These are phyloP conservation scores for Caretta caretta DNA, from an alignment of 2,113 vertebrate genomes.

Conservation along the genomic window DNA sequence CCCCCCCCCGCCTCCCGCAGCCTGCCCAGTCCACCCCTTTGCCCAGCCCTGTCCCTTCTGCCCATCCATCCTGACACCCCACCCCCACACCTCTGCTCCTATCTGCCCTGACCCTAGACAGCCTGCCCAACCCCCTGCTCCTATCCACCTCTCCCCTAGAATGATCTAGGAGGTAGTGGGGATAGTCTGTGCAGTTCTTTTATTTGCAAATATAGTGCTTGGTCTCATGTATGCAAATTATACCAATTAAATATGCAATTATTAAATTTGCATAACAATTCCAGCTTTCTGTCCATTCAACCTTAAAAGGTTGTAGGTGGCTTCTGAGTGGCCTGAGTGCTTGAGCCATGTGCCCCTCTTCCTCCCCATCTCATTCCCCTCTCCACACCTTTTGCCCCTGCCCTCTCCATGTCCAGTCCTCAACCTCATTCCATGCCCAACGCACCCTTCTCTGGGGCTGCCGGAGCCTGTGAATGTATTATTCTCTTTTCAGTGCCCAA, in stretches of 20 bases:
- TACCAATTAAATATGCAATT: not conserved
- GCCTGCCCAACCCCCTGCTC: too few species aligned
- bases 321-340: not conserved
- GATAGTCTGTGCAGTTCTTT: not conserved
- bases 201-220: not conserved
- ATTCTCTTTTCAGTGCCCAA: not conserved
- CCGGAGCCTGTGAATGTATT: not conserved
- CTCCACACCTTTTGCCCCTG: not conserved
- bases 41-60: too few species aligned
- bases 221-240: not conserved
- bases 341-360: not conserved
- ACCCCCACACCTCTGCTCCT: too few species aligned
- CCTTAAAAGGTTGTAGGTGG: not conserved
- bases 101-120: too few species aligned
- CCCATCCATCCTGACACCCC: too few species aligned
- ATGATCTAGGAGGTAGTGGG: not conserved
- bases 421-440: not conserved
- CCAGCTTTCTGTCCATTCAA: not conserved
- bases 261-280: not conserved
- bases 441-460: not conserved
- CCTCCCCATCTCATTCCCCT: not conserved
- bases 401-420: not conserved
- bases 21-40: too few species aligned
- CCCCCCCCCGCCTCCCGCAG: too few species aligned
- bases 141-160: too few species aligned